Evolutionary conservation across 2,888 invertebrate genomes (phyloP), one percentile per base, ranked within the genome.

Genomic region (Drosophila setosimentum): DNA sequence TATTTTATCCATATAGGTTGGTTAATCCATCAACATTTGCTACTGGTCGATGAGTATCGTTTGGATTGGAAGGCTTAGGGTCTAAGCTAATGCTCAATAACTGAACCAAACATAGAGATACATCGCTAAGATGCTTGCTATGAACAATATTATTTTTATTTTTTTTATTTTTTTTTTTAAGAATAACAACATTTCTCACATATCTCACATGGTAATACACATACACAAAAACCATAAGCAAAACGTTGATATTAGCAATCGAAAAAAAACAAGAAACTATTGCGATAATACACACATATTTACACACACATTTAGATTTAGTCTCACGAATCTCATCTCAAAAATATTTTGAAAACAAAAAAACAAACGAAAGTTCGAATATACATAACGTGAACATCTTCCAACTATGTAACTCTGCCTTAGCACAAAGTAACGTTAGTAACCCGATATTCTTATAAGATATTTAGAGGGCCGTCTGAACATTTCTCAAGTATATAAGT

Each of bases 41-140:
- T 96, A 30, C 92, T 94, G 58, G 93, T 94, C 3, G 95, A 95
- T 58, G 94, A 95, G 88, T 96, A 95, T 94, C 94, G 95, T 76
- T 90, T 93, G 63, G 93, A 93, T 71, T 93, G 93, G 93, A 93
- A 92, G 73, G 91, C 89, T 61, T 93, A 93, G 62, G 24, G 27
- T 1, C 13, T n/a, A 18, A 1, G 11, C 8, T 10, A 2, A 37
- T n/a, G 49, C 21, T n/a, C 35, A 11, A 42, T 50, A 54, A 13
- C 42, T 64, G 67, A 71, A 78, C 80, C 75, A 79, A 69, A 66
- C 42, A 63, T 30, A 35, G 24, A 24, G 54, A 66, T 49, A 27
- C 53, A 57, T 37, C 35, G 29, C 57, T 64, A 29, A 54, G 48
- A 72, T 72, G 82, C 85, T 78, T 73, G 80, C 71, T 61, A 63